Evolutionary conservation across 2,113 vertebrate species (phyloP).

Genomic region (Toxotes jaculatrix): DNA sequence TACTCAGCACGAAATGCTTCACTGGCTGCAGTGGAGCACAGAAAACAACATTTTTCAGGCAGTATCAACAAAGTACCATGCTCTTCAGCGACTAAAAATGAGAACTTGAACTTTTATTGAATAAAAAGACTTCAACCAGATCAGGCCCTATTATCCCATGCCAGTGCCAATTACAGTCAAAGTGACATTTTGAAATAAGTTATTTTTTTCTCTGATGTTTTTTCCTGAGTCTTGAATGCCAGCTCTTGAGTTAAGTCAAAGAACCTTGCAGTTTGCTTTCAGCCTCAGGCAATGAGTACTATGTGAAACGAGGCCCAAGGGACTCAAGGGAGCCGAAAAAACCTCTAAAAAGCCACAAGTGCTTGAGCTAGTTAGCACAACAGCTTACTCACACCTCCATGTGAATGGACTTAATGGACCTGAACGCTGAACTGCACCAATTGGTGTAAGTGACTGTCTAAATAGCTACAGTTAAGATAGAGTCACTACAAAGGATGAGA

Average conservation of each 20-base stretch:
- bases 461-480: constrained; percentile 39
- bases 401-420: constrained; percentile 63
- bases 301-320: constrained; percentile 31
- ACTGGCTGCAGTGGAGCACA: neutral
- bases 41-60: constrained; percentile 9
- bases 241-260: constrained; percentile 29
- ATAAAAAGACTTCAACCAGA: constrained; percentile 7
- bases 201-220: constrained; percentile 1
- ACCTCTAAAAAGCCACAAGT: constrained; percentile 38
- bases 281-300: constrained; percentile 3
- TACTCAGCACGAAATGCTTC: neutral
- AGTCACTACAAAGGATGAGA: constrained; percentile 9
- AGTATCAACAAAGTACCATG: constrained; percentile 12
- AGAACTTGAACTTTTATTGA: neutral
- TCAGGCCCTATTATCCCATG: constrained; percentile 29
- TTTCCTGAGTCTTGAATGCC: constrained; percentile 39
- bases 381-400: constrained; percentile 64
- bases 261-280: constrained; percentile 12
- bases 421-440: constrained; percentile 42
- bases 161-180: constrained; percentile 22
- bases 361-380: constrained; percentile 49
- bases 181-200: constrained; percentile 20
- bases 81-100: constrained; percentile 8
- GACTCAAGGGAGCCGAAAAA: constrained; percentile 26
- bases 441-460: constrained; percentile 45